Conservation (phyloP, 2,113 vertebrate species). For the Anthoscopus minutus region DNA sequence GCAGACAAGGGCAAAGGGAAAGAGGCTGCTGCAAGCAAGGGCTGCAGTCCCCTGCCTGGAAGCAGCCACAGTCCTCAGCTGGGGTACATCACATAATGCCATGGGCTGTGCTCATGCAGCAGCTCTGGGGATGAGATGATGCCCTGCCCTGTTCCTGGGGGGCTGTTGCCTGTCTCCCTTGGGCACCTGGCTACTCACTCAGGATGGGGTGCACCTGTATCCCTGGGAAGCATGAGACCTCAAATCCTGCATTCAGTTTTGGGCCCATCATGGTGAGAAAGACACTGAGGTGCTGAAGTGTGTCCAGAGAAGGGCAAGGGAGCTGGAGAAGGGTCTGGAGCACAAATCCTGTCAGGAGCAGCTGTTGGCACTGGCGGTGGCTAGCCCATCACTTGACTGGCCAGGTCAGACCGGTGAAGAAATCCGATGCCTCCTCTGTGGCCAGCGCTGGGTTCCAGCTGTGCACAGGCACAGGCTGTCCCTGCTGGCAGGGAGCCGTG, state of each 20-base stretch:
- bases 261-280: accelerated
- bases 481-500: accelerated
- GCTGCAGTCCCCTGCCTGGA: background rate
- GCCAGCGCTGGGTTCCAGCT: background rate
- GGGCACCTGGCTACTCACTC: background rate
- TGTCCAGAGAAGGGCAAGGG: background rate
- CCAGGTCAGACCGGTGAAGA: background rate
- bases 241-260: background rate
- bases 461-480: accelerated
- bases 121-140: accelerated
- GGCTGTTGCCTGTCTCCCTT: background rate
- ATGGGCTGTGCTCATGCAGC: background rate
- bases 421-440: accelerated
- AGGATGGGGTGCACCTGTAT: background rate
- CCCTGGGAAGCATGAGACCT: background rate
- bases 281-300: accelerated
- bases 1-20: background rate
- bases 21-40: background rate
- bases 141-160: background rate
- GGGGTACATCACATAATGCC: accelerated
- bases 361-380: background rate
- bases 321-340: background rate
- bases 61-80: background rate
- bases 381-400: too few species aligned
- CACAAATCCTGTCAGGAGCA: background rate